A percentile compares a stretch with the other conserved stretches of the same genome.
Evolutionary conservation across 2,113 vertebrate species (phyloP).

Genomic region (Mugil cephalus): DNA sequence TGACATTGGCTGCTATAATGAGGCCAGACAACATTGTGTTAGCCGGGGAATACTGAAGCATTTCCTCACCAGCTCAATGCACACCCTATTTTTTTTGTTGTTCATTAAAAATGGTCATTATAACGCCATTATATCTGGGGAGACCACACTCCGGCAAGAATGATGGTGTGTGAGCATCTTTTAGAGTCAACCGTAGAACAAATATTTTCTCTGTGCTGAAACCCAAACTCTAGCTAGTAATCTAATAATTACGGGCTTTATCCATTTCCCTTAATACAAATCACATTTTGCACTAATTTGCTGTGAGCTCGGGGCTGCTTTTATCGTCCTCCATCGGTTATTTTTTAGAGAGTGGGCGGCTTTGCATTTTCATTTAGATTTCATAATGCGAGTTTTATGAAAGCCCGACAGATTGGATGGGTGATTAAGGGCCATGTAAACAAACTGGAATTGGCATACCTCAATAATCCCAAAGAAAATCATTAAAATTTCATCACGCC

Average conservation of each 20-base stretch:
- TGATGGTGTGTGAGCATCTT: neutral
- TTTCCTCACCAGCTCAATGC: neutral
- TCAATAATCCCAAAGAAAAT: constrained; percentile 9
- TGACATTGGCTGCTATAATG: constrained; percentile 9
- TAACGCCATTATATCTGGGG: too few relatives aligned
- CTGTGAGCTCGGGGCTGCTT: neutral
- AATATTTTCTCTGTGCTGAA: neutral
- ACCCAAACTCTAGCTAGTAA: neutral
- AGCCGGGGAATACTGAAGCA: neutral
- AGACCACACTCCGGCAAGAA: neutral
- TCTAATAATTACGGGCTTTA: neutral
- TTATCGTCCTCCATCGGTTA: neutral
- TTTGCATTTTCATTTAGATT: constrained; percentile 18
- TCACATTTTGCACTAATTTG: constrained; percentile 8
- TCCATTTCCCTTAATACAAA: neutral
- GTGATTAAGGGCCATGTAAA: constrained; percentile 26
- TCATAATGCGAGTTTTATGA: constrained; percentile 22
- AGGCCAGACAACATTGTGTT: neutral
- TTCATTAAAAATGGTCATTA: neutral
- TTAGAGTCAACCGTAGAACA: neutral
- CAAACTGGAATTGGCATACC: constrained; percentile 17
- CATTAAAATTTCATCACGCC: constrained; percentile 7
- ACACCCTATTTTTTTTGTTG: neutral
- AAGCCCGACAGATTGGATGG: neutral
- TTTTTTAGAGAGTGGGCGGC: neutral